Evolutionary conservation across 2,113 vertebrate genomes (phyloP).

Genomic region (Ibidorhyncha struthersii): DNA sequence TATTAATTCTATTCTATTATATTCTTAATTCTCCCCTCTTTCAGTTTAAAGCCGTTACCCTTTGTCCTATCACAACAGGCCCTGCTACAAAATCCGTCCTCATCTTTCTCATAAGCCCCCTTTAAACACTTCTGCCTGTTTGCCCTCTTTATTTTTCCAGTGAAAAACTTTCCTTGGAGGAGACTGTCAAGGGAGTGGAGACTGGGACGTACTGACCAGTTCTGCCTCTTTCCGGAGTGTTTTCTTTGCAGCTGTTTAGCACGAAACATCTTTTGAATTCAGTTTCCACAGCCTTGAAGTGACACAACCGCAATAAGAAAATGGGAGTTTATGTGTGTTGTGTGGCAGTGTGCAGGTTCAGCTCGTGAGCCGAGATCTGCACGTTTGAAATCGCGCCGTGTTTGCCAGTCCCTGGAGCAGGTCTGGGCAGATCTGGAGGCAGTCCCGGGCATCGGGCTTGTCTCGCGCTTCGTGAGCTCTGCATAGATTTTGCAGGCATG

Average conservation of each 20-base stretch:
- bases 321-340: fast-evolving
- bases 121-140: background rate
- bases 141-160: background rate
- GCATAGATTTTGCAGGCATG: fast-evolving
- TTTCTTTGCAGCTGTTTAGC: background rate
- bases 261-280: fast-evolving
- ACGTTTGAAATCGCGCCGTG: fast-evolving
- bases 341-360: background rate
- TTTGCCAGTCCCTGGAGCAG: background rate
- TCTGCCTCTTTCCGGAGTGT: background rate
- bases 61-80: too few relatives aligned
- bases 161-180: fast-evolving
- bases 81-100: background rate
- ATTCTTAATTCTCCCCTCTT: too few relatives aligned
- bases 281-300: background rate
- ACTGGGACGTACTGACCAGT: too few relatives aligned
- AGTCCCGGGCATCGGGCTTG: fast-evolving
- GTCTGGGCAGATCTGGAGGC: background rate
- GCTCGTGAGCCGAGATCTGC: fast-evolving
- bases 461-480: fast-evolving
- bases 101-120: background rate
- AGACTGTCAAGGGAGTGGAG: fast-evolving
- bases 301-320: fast-evolving
- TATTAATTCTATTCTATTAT: too few relatives aligned
- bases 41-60: background rate